Conservation (phyloP, 1,140 invertebrate genomes). For the Apocrypta bakeri region DNA sequence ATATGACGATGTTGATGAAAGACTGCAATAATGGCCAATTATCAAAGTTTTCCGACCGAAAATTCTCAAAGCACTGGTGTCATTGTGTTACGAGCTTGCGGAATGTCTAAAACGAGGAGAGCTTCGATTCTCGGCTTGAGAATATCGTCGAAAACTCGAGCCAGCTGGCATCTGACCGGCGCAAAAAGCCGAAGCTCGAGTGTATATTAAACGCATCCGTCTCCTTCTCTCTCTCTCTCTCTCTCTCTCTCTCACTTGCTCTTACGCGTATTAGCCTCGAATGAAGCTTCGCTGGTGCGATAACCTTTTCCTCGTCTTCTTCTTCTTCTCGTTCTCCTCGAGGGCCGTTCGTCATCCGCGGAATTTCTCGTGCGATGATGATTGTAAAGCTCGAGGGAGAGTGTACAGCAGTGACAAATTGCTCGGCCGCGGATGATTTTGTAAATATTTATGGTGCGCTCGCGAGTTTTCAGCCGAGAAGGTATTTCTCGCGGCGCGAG, state of each 20-base stretch:
- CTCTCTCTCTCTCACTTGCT: too few species aligned
- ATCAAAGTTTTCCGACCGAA: too few species aligned
- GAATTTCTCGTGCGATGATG: background rate
- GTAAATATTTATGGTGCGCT: slow-evolving; percentile 4
- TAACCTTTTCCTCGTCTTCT: slow-evolving; percentile 31
- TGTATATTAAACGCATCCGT: slow-evolving; percentile 9
- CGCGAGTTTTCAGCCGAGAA: too few species aligned
- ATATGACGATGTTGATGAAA: too few species aligned
- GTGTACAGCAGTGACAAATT: background rate
- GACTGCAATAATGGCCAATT: too few species aligned
- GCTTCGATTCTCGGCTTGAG: slow-evolving; percentile 17
- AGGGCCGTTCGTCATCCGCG: background rate
- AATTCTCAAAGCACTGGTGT: background rate
- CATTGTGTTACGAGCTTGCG: slow-evolving; percentile 42
- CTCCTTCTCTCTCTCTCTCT: background rate
- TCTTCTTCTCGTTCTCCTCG: background rate
- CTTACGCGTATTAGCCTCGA: background rate
- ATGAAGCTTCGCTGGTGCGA: slow-evolving; percentile 11
- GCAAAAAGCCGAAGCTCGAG: background rate
- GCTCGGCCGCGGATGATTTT: background rate
- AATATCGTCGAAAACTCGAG: slow-evolving; percentile 48
- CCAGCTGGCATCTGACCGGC: slow-evolving; percentile 46
- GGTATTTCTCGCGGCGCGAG: background rate
- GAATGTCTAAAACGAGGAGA: slow-evolving; percentile 48
- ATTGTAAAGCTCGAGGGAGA: background rate